phyloP scores from a whole-genome alignment of 2,888 invertebrate species.

The Aelia acuminata region DNA sequence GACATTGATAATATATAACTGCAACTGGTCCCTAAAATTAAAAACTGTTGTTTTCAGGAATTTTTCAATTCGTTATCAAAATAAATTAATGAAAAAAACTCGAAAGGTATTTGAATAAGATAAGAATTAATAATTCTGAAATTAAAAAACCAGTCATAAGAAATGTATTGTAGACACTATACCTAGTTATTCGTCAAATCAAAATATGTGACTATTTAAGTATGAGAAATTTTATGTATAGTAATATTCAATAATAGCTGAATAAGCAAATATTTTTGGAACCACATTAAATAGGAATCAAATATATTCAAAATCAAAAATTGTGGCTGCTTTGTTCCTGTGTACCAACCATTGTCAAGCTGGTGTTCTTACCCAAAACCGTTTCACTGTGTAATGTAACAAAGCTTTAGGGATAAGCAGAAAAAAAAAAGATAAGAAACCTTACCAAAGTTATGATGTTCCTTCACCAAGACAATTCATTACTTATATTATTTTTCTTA shows the following conservation, averaged over 20 bases:
- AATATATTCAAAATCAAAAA: neutral
- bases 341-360: conserved; percentile 19
- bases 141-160: no score
- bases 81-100: no score
- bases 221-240: no score
- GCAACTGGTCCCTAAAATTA: no score
- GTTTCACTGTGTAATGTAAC: conserved; percentile 13
- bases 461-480: conserved; percentile 46
- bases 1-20: no score
- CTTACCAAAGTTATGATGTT: conserved; percentile 52
- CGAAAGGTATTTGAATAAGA: no score
- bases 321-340: conserved; percentile 50
- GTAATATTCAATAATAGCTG: neutral
- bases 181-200: neutral
- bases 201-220: no score
- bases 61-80: no score
- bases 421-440: conserved; percentile 24
- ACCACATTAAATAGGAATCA: neutral
- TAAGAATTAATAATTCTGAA: no score
- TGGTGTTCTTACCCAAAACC: conserved; percentile 32
- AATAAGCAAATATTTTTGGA: neutral
- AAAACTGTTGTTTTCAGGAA: no score
- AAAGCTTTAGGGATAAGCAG: conserved; percentile 48
- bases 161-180: no score
- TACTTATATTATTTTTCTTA: conserved; percentile 19